A percentile compares a stretch with the other conserved stretches of the same genome.
Evolutionary conservation across 2,888 invertebrate species (phyloP).

Genomic region (Mythimna pallens): DNA sequence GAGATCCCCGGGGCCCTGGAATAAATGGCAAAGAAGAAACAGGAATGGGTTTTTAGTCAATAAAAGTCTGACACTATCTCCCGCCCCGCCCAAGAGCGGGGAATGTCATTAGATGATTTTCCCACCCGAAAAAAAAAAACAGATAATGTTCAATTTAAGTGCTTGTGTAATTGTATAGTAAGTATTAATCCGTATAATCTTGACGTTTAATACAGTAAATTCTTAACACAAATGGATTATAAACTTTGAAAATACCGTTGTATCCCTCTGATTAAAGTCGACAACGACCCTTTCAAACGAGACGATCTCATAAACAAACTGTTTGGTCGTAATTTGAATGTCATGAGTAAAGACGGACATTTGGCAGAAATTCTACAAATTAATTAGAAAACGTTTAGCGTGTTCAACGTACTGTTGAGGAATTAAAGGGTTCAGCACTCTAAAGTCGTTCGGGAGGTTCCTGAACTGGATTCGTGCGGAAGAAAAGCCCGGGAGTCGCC

Average conservation of each 20-base stretch:
- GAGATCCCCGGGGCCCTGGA: too few species aligned
- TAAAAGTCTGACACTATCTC: too few species aligned
- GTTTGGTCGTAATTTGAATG: slow-evolving; percentile 15
- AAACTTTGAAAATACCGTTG: neutral
- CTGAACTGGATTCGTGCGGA: too few species aligned
- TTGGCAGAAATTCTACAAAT: neutral
- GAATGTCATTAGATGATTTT: too few species aligned
- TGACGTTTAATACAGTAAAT: neutral
- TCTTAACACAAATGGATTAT: neutral
- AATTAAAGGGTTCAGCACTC: neutral
- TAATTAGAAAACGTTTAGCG: slow-evolving; percentile 5
- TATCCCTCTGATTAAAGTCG: slow-evolving; percentile 15
- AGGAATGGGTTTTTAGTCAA: too few species aligned
- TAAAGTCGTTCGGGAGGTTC: too few species aligned
- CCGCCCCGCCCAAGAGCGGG: too few species aligned
- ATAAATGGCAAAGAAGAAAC: too few species aligned
- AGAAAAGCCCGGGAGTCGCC: too few species aligned
- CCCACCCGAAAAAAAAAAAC: too few species aligned
- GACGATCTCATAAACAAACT: slow-evolving; percentile 27
- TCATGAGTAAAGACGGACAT: slow-evolving; percentile 12
- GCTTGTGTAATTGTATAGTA: neutral
- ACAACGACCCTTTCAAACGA: neutral
- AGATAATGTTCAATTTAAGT: too few species aligned
- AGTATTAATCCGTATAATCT: neutral
- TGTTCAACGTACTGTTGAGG: neutral